Base-by-base conservation (phyloP, 2,113 vertebrate species). In the Herpetotheres cachinnans region DNA sequence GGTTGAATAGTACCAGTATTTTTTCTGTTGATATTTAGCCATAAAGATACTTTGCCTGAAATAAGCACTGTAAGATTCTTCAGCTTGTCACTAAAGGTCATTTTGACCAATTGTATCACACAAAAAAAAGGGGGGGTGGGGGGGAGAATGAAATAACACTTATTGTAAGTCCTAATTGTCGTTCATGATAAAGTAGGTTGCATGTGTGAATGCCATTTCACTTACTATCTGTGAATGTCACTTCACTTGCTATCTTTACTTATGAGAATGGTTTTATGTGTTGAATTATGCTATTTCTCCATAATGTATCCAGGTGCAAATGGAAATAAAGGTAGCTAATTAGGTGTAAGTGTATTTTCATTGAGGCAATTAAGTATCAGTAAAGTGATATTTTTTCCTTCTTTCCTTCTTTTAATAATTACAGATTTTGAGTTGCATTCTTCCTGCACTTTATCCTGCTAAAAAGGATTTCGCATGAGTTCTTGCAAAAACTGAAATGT, bases 301-400 rank as follows among this genome's bases (percentile, higher is more conserved):
- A 67, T 82, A 93, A 90, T 83, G 89, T 93, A 93, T 92, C 83
- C 95, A 98, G 95, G 92, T 95, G 88, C 74, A 97, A 93, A 95
- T 59, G 71, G 78, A 97, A 96, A 97, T 97, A 97, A 96, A 96
- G 65, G 36, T 96, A 95, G 82, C 85, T 96, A 97, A 96, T 97
- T 97, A 97, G 49, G 59, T 92, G 34, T 59, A 91, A 96, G 56
- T 71, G 90, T 82, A 76, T 96, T 98, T 97, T 97, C 76, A 96
- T 69, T 82, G 62, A 97, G 91, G 56, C 89, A 97, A 97, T 97
- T 96, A 96, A 77, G 32, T 62, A 94, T 90, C 93, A 93, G 86
- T 94, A 94, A 92, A 46, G 66, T 20, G 27, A 36, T 25, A 34
- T 62, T 81, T 63, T 46, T n/a, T 30, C 14, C 15, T 89, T 61